Conservation (phyloP, 1,140 invertebrate species). For the Caenorhabditis tropicalis region DNA sequence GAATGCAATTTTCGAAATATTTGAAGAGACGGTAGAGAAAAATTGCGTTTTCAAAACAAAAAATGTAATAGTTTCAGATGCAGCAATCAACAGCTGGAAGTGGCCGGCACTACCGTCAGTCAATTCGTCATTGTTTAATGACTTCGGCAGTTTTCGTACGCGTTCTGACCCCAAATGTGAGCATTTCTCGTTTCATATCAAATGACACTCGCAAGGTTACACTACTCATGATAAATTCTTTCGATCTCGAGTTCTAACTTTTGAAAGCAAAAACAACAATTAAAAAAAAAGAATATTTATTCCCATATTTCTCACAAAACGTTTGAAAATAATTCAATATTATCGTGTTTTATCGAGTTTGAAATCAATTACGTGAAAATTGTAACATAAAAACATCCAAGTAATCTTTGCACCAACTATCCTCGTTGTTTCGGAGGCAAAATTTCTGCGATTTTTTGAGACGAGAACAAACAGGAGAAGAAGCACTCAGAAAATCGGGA, state of each 20-base stretch:
- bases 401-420: constrained; percentile 22
- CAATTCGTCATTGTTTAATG: constrained; percentile 49
- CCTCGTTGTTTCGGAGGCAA: constrained; percentile 4
- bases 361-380: background rate
- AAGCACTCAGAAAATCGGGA: background rate
- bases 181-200: background rate
- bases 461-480: constrained; percentile 23
- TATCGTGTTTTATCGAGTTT: too few species aligned
- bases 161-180: constrained; percentile 52
- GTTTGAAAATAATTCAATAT: too few species aligned
- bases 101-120: constrained; percentile 41
- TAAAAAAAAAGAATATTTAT: too few species aligned
- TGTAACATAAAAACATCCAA: background rate
- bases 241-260: too few species aligned
- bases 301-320: too few species aligned
- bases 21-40: constrained; percentile 36
- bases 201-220: background rate
- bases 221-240: too few species aligned
- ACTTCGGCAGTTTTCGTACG: constrained; percentile 51
- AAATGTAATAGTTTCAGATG: background rate
- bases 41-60: background rate
- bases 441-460: constrained; percentile 31
- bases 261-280: background rate
- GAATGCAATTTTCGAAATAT: constrained; percentile 52
- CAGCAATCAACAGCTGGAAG: constrained; percentile 35